These are phyloP conservation scores for Abrostola triplasia DNA, from an alignment of 2,888 invertebrate species.

Conservation along the genomic window DNA sequence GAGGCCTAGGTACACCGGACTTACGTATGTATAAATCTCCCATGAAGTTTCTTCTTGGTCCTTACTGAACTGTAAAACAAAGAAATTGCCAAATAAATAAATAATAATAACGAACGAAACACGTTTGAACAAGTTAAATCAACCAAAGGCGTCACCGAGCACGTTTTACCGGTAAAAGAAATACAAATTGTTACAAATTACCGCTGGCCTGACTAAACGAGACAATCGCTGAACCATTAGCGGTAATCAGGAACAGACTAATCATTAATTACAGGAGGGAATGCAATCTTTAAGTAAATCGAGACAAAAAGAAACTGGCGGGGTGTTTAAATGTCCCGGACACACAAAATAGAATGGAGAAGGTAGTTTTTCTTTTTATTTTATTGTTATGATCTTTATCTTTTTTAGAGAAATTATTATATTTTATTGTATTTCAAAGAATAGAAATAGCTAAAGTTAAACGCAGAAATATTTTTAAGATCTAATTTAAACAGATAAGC, in stretches of 20 bases:
- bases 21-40: too few species aligned
- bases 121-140: neutral
- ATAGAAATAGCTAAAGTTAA: too few species aligned
- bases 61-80: neutral
- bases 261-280: slow-evolving; percentile 78
- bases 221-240: slow-evolving; percentile 68
- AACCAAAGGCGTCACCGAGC: slow-evolving; percentile 17
- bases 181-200: slow-evolving; percentile 57
- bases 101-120: neutral
- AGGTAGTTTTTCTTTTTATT: slow-evolving; percentile 2
- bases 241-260: slow-evolving; percentile 78
- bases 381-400: too few species aligned
- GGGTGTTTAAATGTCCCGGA: slow-evolving; percentile 46
- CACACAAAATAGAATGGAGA: slow-evolving; percentile 25
- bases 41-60: neutral
- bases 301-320: slow-evolving; percentile 72
- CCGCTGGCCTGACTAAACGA: slow-evolving; percentile 62
- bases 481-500: too few species aligned
- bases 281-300: slow-evolving; percentile 80
- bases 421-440: too few species aligned
- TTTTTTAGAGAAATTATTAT: too few species aligned
- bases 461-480: too few species aligned
- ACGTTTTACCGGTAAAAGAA: slow-evolving; percentile 19
- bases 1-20: too few species aligned
- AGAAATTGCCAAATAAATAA: neutral